Percentiles rank a stretch among this genome's conserved stretches.
Conservation (phyloP, 53 echinoderm and acorn worm genomes). For the Echinometra lucunter region DNA sequence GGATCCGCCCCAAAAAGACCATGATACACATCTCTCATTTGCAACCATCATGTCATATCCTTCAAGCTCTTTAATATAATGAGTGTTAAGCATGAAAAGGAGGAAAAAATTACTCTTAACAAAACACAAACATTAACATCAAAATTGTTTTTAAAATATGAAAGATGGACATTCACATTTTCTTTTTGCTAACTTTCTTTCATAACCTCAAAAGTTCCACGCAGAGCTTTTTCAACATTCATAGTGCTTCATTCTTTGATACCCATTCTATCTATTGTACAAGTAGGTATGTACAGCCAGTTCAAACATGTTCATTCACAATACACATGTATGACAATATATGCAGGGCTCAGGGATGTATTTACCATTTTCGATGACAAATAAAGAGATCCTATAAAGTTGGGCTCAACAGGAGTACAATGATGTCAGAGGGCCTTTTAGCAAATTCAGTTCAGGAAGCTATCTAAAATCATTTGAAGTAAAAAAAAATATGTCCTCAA, state of each 20-base stretch:
- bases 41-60: background rate
- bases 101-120: background rate
- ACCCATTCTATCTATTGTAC: constrained; percentile 61
- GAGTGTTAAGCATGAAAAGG: too few species aligned
- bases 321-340: constrained; percentile 38
- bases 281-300: constrained; percentile 63
- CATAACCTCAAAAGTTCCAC: background rate
- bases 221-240: constrained; percentile 17
- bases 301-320: constrained; percentile 30
- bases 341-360: background rate
- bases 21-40: too few species aligned
- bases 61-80: too few species aligned
- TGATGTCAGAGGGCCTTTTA: background rate
- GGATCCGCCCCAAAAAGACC: too few species aligned
- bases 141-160: constrained; percentile 69
- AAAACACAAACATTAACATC: background rate
- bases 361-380: background rate
- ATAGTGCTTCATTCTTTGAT: constrained; percentile 12
- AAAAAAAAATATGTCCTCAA: background rate
- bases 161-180: constrained; percentile 70
- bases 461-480: background rate
- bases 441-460: background rate
- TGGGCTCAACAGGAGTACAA: background rate
- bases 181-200: constrained; percentile 38
- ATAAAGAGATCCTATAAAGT: background rate